Percentiles rank a stretch among this genome's conserved stretches.
Evolutionary conservation across 2,113 vertebrate species (phyloP).

Genomic region (human): GRCh38 chr5:24300001-24300500

Average conservation of each 20-base stretch:
- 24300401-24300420: not conserved
- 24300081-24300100: not conserved
- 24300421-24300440: not conserved
- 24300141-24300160: not conserved
- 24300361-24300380: too few relatives aligned
- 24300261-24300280: not conserved
- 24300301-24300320: not conserved
- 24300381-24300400: not conserved
- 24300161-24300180: not conserved
- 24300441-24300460: not conserved
- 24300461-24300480: not conserved
- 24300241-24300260: not conserved
- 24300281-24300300: not conserved
- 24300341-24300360: too few relatives aligned
- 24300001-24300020: not conserved
- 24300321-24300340: too few relatives aligned
- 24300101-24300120: not conserved
- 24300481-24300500: not conserved
- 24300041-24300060: not conserved
- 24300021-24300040: not conserved
- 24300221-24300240: not conserved
- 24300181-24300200: not conserved
- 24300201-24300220: not conserved
- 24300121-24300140: not conserved
- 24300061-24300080: not conserved